Percentiles rank a stretch among this genome's conserved stretches.
Evolutionary conservation across 2,113 vertebrate species (phyloP).

Genomic region (Gymnogyps californianus): DNA sequence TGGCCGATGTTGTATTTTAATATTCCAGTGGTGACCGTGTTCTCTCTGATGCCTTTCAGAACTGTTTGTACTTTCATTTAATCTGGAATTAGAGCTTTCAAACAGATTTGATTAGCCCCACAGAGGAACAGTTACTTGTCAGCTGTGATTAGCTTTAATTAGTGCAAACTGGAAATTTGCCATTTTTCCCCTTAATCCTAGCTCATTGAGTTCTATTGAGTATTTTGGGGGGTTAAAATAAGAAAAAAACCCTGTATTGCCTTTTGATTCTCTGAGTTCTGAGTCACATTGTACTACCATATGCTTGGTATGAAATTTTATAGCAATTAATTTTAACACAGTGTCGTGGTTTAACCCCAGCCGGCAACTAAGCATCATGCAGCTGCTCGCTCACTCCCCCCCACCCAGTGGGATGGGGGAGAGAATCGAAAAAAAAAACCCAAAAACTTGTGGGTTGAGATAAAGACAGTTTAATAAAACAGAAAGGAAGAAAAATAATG

Average conservation of each 20-base stretch:
- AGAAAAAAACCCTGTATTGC: background rate
- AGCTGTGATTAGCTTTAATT: constrained; percentile 35
- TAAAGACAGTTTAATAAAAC: too few relatives aligned
- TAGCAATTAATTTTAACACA: background rate
- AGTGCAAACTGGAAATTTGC: background rate
- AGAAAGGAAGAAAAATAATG: too few relatives aligned
- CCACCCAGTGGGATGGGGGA: too few relatives aligned
- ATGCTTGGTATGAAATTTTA: background rate
- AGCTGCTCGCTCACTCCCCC: too few relatives aligned
- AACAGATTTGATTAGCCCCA: background rate
- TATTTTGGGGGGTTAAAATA: background rate
- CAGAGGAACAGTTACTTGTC: background rate
- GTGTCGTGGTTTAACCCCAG: too few relatives aligned
- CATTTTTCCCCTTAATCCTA: background rate
- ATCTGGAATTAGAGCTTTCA: background rate
- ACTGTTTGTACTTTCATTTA: background rate
- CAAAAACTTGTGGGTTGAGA: too few relatives aligned
- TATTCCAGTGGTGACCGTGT: background rate
- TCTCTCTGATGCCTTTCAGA: background rate
- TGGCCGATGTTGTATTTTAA: constrained; percentile 12
- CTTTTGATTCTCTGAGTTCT: background rate
- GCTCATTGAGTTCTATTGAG: background rate
- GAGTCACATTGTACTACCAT: background rate
- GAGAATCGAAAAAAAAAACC: too few relatives aligned
- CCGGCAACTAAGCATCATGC: too few relatives aligned